phyloP scores from a whole-genome alignment of 2,113 vertebrate genomes.

The Psophia crepitans region DNA sequence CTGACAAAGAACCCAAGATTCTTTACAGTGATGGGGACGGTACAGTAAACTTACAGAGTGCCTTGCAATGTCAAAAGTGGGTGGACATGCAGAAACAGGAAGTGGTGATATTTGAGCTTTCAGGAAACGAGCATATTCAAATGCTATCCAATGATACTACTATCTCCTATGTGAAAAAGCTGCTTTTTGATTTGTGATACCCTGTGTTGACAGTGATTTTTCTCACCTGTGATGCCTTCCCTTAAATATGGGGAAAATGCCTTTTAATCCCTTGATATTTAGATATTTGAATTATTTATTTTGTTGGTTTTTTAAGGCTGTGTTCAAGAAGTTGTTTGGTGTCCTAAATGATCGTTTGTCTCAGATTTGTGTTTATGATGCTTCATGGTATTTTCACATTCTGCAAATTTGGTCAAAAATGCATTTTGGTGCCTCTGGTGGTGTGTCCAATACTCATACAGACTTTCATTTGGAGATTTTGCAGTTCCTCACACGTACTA shows the following conservation, averaged over 20 bases:
- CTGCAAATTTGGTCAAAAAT: neutral
- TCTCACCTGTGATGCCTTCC: slow-evolving; percentile 49
- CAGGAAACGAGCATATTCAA: slow-evolving; percentile 87
- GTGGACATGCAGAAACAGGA: slow-evolving; percentile 75
- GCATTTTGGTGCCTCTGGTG: slow-evolving; percentile 36
- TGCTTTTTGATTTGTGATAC: slow-evolving; percentile 80
- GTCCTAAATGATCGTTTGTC: neutral
- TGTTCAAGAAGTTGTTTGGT: slow-evolving; percentile 20
- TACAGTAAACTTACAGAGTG: slow-evolving; percentile 91
- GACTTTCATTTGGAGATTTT: neutral
- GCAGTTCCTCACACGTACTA: neutral
- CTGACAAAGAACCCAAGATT: slow-evolving; percentile 87
- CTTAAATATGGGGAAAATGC: slow-evolving; percentile 30
- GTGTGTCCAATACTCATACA: neutral
- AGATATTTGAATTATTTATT: slow-evolving; percentile 57
- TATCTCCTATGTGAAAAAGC: slow-evolving; percentile 85
- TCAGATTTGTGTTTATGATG: neutral
- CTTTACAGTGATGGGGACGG: slow-evolving; percentile 85
- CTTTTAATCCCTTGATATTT: slow-evolving; percentile 39
- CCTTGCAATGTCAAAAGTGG: slow-evolving; percentile 86
- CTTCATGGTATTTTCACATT: neutral
- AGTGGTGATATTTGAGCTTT: slow-evolving; percentile 80
- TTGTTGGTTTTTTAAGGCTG: neutral
- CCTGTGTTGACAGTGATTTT: neutral
- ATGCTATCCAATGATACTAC: slow-evolving; percentile 88